These are phyloP conservation scores for Geopemphigus sp. DNA, from an alignment of 1,140 invertebrate species.

Conservation along the genomic window DNA sequence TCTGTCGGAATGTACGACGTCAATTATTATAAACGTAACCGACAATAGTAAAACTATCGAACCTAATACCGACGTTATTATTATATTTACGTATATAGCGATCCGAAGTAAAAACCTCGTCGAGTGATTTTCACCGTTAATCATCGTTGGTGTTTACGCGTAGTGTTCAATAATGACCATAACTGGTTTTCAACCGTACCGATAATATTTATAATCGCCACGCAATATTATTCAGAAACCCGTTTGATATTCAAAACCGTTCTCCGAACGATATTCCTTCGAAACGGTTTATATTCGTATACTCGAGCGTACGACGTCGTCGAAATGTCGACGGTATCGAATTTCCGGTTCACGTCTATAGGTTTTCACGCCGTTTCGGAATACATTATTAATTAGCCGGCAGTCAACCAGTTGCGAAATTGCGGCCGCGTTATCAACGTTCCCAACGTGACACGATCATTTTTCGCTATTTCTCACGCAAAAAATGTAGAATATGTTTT, in stretches of 20 bases:
- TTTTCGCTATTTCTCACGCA: no score
- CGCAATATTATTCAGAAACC: constrained; percentile 1
- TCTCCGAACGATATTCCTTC: not conserved
- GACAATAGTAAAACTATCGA: no score
- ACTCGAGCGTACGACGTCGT: not conserved
- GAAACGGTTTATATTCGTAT: not conserved
- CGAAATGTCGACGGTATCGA: not conserved
- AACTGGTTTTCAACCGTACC: not conserved
- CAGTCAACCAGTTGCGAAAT: not conserved
- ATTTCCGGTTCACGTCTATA: no score
- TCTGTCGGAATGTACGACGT: no score
- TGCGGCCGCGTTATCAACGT: not conserved
- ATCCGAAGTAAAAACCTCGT: not conserved
- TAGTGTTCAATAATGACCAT: not conserved
- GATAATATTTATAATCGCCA: not conserved
- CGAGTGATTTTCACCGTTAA: constrained; percentile 15
- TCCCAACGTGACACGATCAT: no score
- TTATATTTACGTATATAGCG: no score
- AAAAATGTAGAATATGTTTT: no score
- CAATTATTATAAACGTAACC: no score
- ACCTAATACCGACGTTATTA: no score
- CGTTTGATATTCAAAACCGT: constrained; percentile 10
- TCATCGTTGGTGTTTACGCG: not conserved
- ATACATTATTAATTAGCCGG: not conserved
- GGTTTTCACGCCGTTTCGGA: no score